These are phyloP conservation scores for Sardina pilchardus DNA, from an alignment of 2,113 vertebrate genomes.

Conservation along the genomic window DNA sequence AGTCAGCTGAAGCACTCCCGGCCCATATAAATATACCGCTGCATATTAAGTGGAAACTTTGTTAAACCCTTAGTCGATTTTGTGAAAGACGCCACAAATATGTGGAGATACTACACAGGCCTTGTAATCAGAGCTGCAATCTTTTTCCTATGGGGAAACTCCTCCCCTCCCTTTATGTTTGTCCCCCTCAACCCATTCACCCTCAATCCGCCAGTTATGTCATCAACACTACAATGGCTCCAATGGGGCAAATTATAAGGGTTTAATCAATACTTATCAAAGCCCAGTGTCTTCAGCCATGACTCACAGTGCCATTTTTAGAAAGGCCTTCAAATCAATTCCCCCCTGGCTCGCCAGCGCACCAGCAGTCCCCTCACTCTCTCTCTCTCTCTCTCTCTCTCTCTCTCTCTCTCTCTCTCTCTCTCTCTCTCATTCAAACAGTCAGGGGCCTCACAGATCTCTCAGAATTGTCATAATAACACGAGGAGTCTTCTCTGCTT, in stretches of 20 bases:
- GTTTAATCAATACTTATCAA: not conserved
- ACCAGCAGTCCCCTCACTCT: not conserved
- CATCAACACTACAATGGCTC: not conserved
- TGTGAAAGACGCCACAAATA: not conserved
- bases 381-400: not conserved
- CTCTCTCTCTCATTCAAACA: not conserved
- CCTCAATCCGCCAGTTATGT: not conserved
- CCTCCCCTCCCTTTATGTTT: not conserved
- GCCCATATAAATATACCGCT: not conserved
- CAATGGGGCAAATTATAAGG: not conserved
- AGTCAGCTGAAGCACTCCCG: not conserved
- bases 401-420: not conserved
- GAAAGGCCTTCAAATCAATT: not conserved
- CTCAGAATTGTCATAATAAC: not conserved
- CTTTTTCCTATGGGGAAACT: not conserved
- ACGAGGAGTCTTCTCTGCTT: not conserved
- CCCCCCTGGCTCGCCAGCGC: not conserved
- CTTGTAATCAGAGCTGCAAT: not conserved
- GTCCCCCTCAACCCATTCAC: constrained; percentile 3
- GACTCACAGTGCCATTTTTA: not conserved
- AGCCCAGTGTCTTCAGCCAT: not conserved
- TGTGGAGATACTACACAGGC: not conserved
- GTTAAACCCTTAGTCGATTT: not conserved
- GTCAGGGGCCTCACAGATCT: not conserved
- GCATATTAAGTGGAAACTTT: not conserved